Evolutionary conservation across 2,888 invertebrate genomes (phyloP).

Genomic region (Drosophila pullipes): DNA sequence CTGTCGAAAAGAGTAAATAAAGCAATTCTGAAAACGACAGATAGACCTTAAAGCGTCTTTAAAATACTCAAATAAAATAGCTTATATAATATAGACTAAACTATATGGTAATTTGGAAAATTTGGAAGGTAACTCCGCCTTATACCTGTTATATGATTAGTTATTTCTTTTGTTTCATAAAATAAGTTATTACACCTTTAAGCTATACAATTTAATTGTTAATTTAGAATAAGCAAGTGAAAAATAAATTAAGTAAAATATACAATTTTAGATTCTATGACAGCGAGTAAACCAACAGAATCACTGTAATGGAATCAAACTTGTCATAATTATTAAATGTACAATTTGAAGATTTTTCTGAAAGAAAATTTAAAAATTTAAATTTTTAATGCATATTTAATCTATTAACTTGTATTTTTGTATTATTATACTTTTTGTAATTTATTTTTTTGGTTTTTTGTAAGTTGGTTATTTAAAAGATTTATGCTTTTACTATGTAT

Average conservation of each 20-base stretch:
- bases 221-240: background rate
- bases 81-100: too few relatives aligned
- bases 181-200: background rate
- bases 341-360: background rate
- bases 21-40: background rate
- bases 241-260: background rate
- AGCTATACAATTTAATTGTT: background rate
- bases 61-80: background rate
- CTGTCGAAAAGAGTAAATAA: background rate
- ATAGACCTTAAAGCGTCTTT: background rate
- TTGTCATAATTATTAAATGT: background rate
- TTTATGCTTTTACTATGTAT: background rate
- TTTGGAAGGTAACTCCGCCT: background rate
- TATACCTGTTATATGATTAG: background rate
- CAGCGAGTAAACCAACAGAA: background rate
- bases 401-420: background rate
- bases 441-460: background rate
- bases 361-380: background rate
- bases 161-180: background rate
- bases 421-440: background rate
- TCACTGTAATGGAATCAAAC: background rate
- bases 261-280: background rate
- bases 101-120: background rate
- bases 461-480: background rate
- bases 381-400: too few relatives aligned